These are phyloP conservation scores for Lagorchestes hirsutus DNA, from an alignment of 2,797 vertebrate genomes.

Conservation along the genomic window DNA sequence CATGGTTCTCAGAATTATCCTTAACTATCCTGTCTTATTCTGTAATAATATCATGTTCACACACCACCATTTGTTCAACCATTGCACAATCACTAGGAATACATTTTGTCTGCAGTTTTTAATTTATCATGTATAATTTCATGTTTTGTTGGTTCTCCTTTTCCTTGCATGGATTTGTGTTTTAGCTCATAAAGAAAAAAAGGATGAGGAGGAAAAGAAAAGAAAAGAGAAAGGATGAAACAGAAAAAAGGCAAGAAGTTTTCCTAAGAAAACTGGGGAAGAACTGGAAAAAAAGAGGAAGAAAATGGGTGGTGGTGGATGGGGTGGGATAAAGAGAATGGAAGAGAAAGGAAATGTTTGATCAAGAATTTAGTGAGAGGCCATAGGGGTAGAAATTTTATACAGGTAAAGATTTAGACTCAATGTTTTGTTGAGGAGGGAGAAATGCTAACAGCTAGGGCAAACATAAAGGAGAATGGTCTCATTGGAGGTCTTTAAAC, in stretches of 20 bases:
- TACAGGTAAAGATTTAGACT: neutral
- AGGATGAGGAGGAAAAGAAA: neutral
- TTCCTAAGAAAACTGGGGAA: slow-evolving; percentile 33
- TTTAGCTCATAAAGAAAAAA: neutral
- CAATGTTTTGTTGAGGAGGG: neutral
- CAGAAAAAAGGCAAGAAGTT: neutral
- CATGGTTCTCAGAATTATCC: neutral
- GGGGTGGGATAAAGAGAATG: neutral
- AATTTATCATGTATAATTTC: neutral
- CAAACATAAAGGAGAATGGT: neutral
- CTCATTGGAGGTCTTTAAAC: neutral
- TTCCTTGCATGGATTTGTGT: neutral
- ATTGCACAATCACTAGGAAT: neutral
- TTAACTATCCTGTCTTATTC: neutral
- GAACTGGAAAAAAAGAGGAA: neutral
- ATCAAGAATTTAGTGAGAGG: neutral
- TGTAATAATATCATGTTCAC: neutral
- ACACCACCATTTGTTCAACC: neutral
- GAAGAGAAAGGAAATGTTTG: neutral
- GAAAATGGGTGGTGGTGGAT: neutral
- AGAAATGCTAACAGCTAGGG: neutral
- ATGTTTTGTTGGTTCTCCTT: neutral
- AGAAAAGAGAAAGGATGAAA: neutral
- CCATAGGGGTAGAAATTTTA: neutral
- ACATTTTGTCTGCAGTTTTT: neutral